Percentiles rank a stretch among this genome's conserved stretches.
These are phyloP conservation scores for Ranitomeya imitator DNA, from an alignment of 2,113 vertebrate genomes.

Conservation along the genomic window DNA sequence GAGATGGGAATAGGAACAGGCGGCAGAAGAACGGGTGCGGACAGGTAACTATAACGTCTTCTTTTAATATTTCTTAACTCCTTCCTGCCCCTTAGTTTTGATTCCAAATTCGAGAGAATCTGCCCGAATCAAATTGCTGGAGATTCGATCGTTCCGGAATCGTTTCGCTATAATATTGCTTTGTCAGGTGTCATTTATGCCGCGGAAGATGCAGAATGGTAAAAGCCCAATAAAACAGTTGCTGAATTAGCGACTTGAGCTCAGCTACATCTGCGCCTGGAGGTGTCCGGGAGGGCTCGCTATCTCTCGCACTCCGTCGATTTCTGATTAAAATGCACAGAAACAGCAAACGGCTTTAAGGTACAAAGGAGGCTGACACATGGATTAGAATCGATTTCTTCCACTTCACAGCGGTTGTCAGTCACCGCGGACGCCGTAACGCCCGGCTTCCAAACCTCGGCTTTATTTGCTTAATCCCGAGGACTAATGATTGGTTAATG, in stretches of 20 bases:
- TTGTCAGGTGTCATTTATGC: too few species aligned
- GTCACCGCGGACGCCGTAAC: neutral
- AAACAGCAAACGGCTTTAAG: neutral
- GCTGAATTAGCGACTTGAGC: neutral
- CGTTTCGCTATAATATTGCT: too few species aligned
- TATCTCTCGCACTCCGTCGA: neutral
- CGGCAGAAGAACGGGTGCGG: too few species aligned
- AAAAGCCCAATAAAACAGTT: neutral
- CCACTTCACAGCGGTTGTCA: conserved; percentile 23
- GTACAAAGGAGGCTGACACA: conserved; percentile 1
- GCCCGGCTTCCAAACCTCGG: neutral
- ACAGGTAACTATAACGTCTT: too few species aligned
- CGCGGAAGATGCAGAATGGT: neutral
- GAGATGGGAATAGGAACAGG: too few species aligned
- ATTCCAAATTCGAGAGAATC: too few species aligned
- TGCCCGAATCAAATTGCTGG: too few species aligned
- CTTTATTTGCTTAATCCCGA: conserved; percentile 26
- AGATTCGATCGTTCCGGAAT: too few species aligned
- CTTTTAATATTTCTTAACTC: too few species aligned
- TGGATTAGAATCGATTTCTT: neutral
- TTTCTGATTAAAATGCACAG: neutral
- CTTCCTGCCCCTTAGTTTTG: too few species aligned
- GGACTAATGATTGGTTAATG: conserved; percentile 27
- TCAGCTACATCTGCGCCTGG: neutral
- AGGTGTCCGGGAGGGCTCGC: neutral